These are phyloP conservation scores for Anadara kagoshimensis DNA, from an alignment of 1,140 invertebrate species.

Conservation along the genomic window DNA sequence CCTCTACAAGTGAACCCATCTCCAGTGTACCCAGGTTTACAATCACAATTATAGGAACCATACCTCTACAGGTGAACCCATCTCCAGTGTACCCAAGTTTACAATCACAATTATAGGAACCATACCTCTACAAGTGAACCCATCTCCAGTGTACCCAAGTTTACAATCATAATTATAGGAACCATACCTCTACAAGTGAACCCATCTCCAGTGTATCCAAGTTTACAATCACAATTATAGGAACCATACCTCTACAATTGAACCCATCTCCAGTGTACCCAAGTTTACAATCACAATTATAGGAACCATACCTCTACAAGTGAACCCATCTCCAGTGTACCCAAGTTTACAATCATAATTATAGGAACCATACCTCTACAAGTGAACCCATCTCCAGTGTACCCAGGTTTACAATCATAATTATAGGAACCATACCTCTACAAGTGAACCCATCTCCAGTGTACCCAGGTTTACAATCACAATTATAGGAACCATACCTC, in stretches of 20 bases:
- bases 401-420: conserved; percentile 80
- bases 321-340: conserved; percentile 67
- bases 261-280: conserved; percentile 66
- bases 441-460: conserved; percentile 67
- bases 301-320: conserved; percentile 61
- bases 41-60: conserved; percentile 62
- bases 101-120: conserved; percentile 71
- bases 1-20: conserved; percentile 70
- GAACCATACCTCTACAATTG: conserved; percentile 71
- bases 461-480: conserved; percentile 69
- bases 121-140: conserved; percentile 70
- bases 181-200: conserved; percentile 65
- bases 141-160: conserved; percentile 74
- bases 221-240: conserved; percentile 70
- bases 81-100: conserved; percentile 66
- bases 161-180: conserved; percentile 77
- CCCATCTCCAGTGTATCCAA: conserved; percentile 68
- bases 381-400: conserved; percentile 69
- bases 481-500: conserved; percentile 70
- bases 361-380: conserved; percentile 69
- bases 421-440: conserved; percentile 53
- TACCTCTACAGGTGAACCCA: conserved; percentile 69
- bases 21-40: conserved; percentile 78
- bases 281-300: conserved; percentile 79
- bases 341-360: conserved; percentile 70